phyloP scores from a whole-genome alignment of 2,888 invertebrate species.

The Nemoura dubitans region DNA sequence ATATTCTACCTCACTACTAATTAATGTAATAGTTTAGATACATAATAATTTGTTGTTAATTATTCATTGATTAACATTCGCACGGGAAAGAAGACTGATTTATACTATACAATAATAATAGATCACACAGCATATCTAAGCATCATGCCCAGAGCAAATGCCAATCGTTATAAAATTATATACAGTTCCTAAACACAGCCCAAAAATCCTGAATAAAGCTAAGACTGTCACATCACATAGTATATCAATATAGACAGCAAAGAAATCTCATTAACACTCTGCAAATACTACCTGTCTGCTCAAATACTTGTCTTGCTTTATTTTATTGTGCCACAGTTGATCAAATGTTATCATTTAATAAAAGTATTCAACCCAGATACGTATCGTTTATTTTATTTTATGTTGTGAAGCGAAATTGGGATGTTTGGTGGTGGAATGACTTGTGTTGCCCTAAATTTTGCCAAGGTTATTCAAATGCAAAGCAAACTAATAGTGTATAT shows the following conservation, averaged over 20 bases:
- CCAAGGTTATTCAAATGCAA: background rate
- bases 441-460: background rate
- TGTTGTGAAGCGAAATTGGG: background rate
- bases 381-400: background rate
- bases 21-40: constrained; percentile 18
- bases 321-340: background rate
- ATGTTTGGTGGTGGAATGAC: background rate
- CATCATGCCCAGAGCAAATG: constrained; percentile 15
- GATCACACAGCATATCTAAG: background rate
- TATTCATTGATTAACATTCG: constrained; percentile 26
- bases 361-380: background rate
- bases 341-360: constrained; percentile 16
- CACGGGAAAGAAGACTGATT: constrained; percentile 38
- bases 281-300: background rate
- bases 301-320: constrained; percentile 8
- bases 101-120: background rate
- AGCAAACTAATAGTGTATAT: background rate
- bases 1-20: constrained; percentile 28
- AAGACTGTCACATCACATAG: background rate
- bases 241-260: background rate
- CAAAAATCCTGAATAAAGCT: background rate
- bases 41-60: constrained; percentile 31
- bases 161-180: background rate
- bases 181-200: background rate
- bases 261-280: background rate